phyloP scores from a whole-genome alignment of 2,797 vertebrate species.

The Amblyopsis hoosieri region DNA sequence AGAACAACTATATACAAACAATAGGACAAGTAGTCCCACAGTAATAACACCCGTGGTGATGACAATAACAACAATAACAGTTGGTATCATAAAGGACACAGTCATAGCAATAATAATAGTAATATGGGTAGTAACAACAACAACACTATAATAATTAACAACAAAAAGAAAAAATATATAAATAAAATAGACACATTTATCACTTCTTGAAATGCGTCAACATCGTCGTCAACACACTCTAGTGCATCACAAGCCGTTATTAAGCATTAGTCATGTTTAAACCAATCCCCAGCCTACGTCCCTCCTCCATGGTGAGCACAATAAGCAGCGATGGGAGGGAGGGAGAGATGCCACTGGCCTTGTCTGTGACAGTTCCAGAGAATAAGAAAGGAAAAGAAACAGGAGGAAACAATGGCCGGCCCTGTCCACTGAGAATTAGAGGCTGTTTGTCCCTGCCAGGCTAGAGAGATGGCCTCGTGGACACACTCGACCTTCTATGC shows the following conservation, averaged over 20 bases:
- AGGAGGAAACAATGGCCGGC: slow-evolving; percentile 42
- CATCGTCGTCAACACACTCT: slow-evolving; percentile 5
- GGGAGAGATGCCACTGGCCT: slow-evolving; percentile 17
- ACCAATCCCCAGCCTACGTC: slow-evolving; percentile 43
- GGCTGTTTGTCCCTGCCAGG: slow-evolving; percentile 6
- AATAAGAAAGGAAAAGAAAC: slow-evolving; percentile 42
- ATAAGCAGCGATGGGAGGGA: slow-evolving; percentile 25
- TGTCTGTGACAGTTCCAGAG: slow-evolving; percentile 24
- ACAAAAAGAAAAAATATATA: not conserved
- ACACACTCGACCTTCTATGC: slow-evolving; percentile 45
- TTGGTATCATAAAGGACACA: too few relatives aligned
- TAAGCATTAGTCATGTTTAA: slow-evolving; percentile 60
- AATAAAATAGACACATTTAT: slow-evolving; percentile 7
- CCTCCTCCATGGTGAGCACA: slow-evolving; percentile 30
- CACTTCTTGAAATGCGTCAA: not conserved
- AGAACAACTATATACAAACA: too few relatives aligned
- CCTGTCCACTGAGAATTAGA: slow-evolving; percentile 59
- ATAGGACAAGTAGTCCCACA: too few relatives aligned
- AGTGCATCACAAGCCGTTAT: slow-evolving; percentile 34
- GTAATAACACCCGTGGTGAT: too few relatives aligned
- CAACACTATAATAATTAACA: not conserved
- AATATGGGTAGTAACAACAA: too few relatives aligned
- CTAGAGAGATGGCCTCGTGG: slow-evolving; percentile 36
- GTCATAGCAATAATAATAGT: too few relatives aligned
- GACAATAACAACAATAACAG: too few relatives aligned